Conservation (phyloP, 2,888 invertebrate genomes). For the Thera britannica region DNA sequence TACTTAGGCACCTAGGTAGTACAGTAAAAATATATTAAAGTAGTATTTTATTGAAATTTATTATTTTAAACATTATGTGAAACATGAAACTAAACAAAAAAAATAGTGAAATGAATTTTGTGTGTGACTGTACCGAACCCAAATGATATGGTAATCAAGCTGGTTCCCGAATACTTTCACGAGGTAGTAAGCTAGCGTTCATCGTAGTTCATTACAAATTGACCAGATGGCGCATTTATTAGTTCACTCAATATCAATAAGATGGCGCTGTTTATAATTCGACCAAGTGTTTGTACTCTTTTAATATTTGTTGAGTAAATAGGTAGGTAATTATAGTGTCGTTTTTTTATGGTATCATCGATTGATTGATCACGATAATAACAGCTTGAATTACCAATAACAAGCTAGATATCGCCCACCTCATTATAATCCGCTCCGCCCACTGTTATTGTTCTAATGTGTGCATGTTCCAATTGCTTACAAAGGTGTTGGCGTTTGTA, state of each 20-base stretch:
- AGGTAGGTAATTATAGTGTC: conserved; percentile 4
- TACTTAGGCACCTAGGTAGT: too few relatives aligned
- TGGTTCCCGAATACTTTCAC: background rate
- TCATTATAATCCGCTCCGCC: conserved; percentile 51
- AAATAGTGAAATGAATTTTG: conserved; percentile 10
- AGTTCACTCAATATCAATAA: background rate
- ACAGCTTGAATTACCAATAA: conserved; percentile 34
- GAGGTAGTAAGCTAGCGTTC: conserved; percentile 17
- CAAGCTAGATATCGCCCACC: conserved; percentile 38
- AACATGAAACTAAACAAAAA: background rate
- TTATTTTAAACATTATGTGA: too few relatives aligned
- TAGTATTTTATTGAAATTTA: too few relatives aligned
- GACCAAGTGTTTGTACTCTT: conserved; percentile 11
- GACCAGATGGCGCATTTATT: conserved; percentile 57
- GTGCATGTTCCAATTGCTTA: conserved; percentile 75
- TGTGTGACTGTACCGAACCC: conserved; percentile 19
- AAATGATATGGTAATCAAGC: background rate
- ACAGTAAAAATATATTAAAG: too few relatives aligned
- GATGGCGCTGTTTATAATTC: conserved; percentile 2
- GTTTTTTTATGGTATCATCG: conserved; percentile 21
- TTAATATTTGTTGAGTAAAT: background rate
- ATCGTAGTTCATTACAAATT: conserved; percentile 43
- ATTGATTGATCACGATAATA: conserved; percentile 33
- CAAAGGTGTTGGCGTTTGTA: conserved; percentile 80
- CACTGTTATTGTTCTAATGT: conserved; percentile 61